These are phyloP conservation scores for Amblyornis subalaris DNA, from an alignment of 2,113 vertebrate species.

Conservation along the genomic window DNA sequence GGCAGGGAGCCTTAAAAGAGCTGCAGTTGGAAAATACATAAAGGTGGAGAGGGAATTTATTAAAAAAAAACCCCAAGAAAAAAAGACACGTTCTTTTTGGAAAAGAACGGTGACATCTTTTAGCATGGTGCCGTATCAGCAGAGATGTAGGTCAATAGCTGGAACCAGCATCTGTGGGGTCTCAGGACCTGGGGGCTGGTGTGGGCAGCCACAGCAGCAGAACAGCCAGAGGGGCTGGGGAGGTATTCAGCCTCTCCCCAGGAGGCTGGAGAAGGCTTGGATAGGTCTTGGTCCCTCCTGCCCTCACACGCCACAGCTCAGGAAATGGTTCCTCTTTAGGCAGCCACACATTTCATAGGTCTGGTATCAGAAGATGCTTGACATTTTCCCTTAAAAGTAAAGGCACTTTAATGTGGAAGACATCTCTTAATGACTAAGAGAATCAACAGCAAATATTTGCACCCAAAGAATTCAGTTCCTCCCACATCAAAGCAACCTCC, in stretches of 20 bases:
- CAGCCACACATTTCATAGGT: background rate
- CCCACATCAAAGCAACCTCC: constrained; percentile 30
- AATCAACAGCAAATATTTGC: background rate
- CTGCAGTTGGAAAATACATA: constrained; percentile 18
- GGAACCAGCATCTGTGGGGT: background rate
- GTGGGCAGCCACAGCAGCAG: background rate
- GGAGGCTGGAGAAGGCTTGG: background rate
- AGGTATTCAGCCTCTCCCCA: background rate
- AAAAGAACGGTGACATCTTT: constrained; percentile 14
- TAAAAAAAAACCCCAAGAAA: background rate
- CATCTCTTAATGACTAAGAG: constrained; percentile 29
- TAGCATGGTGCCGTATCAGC: background rate
- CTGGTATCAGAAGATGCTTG: background rate
- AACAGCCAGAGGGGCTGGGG: background rate
- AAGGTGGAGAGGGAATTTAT: background rate
- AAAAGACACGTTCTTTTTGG: background rate
- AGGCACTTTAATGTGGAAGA: background rate
- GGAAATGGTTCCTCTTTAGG: background rate
- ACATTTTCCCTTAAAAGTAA: constrained; percentile 31
- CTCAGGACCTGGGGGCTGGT: background rate
- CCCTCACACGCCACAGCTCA: background rate
- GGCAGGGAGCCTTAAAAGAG: background rate
- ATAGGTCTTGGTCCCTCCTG: background rate
- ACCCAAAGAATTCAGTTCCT: constrained; percentile 40
- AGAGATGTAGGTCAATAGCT: background rate